Base-by-base conservation (phyloP, 1,140 invertebrate genomes). In the Calliopsis andreniformis region DNA sequence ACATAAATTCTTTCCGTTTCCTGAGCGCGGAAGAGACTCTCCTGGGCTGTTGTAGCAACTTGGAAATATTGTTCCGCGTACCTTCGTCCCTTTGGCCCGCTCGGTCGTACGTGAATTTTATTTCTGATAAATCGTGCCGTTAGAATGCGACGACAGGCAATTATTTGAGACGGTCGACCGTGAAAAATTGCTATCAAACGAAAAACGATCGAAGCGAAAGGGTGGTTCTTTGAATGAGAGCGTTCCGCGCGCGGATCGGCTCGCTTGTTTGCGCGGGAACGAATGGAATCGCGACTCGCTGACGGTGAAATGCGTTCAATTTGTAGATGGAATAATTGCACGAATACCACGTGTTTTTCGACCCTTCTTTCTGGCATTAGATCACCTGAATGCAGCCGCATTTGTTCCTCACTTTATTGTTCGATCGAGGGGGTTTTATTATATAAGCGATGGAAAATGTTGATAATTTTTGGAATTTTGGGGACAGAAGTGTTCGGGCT, bases 121-220 rank as follows among this genome's bases (percentile, higher is more conserved):
- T 28, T 47, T 35, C 25, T 64, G 62, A 64, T 32, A 47, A 64
- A 64, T 49, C n/a, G 58, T 43, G 2, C 49, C 20, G 49, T 53
- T 67, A 55, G 49, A 67, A 28, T 43, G 10, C 35, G 58, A 35
- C 14, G 58, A 61, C 58, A 61, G 45, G 49, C 64, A 67, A 55
- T 67, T 53, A 67, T 55, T 42, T 51, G 49, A 3, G 47, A 69
- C 67, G 42, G 12, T 35, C n/a, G 42, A 55, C 20, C 53, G 67
- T 69, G 42, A 69, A 59, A 47, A 69, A 59, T 69, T 47, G 55
- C 47, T 45, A 10, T 25, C 25, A 23, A 35, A 59, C 16, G 55
- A 45, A 69, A 59, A 49, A 2, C 42, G 25, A 58, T 69, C 55
- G 42, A 23, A 12, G 28, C 8, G 18, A 30, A 32, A 45, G 35